A percentile compares a stretch with the other conserved stretches of the same genome.
These are phyloP conservation scores for Phyllopteryx taeniolatus DNA, from an alignment of 2,113 vertebrate species.

Conservation along the genomic window DNA sequence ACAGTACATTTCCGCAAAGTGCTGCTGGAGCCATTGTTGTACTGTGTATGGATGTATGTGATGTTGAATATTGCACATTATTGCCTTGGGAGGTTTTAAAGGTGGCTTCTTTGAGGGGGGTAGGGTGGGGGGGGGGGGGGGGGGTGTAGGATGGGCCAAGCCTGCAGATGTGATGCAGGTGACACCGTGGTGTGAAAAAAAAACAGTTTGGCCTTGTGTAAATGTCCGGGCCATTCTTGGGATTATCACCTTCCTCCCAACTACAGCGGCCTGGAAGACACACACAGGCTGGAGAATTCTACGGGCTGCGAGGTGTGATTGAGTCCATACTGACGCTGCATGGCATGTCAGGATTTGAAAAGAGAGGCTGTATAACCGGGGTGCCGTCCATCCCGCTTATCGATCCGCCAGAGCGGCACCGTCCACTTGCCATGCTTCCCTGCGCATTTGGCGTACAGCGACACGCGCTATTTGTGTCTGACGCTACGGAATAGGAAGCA, in stretches of 20 bases:
- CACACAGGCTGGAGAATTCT: conserved; percentile 17
- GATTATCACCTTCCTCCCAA: conserved; percentile 68
- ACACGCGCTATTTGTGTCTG: conserved; percentile 76
- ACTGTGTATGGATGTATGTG: conserved; percentile 31
- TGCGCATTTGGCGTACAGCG: conserved; percentile 57
- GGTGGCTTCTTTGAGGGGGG: conserved; percentile 36
- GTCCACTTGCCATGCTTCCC: conserved; percentile 62
- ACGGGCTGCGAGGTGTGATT: conserved; percentile 27
- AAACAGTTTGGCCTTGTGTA: conserved; percentile 70
- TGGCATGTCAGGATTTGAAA: conserved; percentile 7
- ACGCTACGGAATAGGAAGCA: conserved; percentile 71
- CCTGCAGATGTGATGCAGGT: conserved; percentile 75
- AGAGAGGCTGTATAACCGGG: conserved; percentile 36
- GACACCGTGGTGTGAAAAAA: conserved; percentile 72
- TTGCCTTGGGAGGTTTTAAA: conserved; percentile 19
- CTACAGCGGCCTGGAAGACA: conserved; percentile 31
- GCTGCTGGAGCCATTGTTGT: conserved; percentile 45
- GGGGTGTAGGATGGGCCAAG: conserved; percentile 33
- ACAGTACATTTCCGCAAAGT: conserved; percentile 60
- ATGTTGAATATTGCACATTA: conserved; percentile 19
- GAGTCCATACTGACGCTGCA: conserved; percentile 10
- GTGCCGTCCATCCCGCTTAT: conserved; percentile 56
- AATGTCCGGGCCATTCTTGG: conserved; percentile 64
- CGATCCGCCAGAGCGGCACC: conserved; percentile 57
- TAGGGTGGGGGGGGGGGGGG: conserved; percentile 35